A percentile compares a stretch with the other conserved stretches of the same genome.
phyloP scores from a whole-genome alignment of 2,113 vertebrate genomes.

The Callaeas wilsoni region DNA sequence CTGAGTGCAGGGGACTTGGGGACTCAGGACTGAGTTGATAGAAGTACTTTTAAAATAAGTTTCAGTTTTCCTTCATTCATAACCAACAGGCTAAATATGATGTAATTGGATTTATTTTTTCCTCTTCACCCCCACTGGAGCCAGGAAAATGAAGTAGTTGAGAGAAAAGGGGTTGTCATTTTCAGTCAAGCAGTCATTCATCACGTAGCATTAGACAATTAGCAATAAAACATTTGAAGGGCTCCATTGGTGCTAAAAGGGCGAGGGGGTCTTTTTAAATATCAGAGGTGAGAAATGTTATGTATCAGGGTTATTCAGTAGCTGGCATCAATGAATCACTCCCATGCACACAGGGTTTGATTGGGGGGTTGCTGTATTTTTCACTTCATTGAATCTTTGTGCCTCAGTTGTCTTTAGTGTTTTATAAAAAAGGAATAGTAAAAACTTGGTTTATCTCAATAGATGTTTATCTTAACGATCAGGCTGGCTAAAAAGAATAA shows the following conservation, averaged over 20 bases:
- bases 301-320: slow-evolving; percentile 9
- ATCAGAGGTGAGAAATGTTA: slow-evolving; percentile 24
- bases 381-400: slow-evolving; percentile 14
- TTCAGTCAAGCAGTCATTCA: slow-evolving; percentile 41
- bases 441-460: slow-evolving; percentile 44
- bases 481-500: background rate
- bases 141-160: slow-evolving; percentile 62
- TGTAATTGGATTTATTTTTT: slow-evolving; percentile 65
- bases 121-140: slow-evolving; percentile 61
- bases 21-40: background rate
- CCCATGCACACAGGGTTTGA: background rate
- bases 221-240: slow-evolving; percentile 54
- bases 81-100: slow-evolving; percentile 30
- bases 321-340: slow-evolving; percentile 34
- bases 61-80: slow-evolving; percentile 35
- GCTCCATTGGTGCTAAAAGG: slow-evolving; percentile 27
- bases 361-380: background rate
- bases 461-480: slow-evolving; percentile 30
- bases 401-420: slow-evolving; percentile 52
- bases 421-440: background rate
- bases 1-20: background rate
- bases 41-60: slow-evolving; percentile 18
- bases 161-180: slow-evolving; percentile 55
- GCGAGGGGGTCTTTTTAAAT: background rate
- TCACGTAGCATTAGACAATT: slow-evolving; percentile 57